phyloP scores from a whole-genome alignment of 2,888 invertebrate genomes.

The Ectropis crepuscularia region DNA sequence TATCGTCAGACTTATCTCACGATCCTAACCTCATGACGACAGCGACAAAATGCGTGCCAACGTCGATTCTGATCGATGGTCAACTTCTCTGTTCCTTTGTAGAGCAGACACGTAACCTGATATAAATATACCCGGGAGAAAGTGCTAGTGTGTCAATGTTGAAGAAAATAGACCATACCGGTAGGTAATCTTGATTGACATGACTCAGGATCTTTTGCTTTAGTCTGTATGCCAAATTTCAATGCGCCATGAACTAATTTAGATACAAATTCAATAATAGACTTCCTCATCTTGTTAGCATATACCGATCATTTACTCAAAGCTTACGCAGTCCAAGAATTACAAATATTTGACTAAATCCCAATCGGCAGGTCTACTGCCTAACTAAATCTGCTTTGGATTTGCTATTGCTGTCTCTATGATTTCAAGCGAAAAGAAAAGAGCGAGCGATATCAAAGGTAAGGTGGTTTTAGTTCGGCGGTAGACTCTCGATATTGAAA shows the following conservation, averaged over 20 bases:
- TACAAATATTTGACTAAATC: no score
- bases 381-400: no score
- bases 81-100: constrained; percentile 46
- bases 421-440: no score
- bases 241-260: constrained; percentile 16
- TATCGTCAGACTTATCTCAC: constrained; percentile 24
- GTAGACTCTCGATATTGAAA: no score
- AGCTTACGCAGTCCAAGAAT: no score
- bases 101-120: constrained; percentile 49
- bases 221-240: constrained; percentile 16
- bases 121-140: constrained; percentile 61
- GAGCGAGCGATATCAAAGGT: no score
- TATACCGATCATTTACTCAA: no score
- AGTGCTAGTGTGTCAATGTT: constrained; percentile 75
- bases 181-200: constrained; percentile 48
- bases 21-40: constrained; percentile 21
- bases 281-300: constrained; percentile 3
- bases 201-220: constrained; percentile 17
- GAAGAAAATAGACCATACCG: constrained; percentile 52
- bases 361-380: no score
- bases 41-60: constrained; percentile 52
- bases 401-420: no score
- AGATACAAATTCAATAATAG: constrained; percentile 3
- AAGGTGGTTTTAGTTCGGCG: no score
- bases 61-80: constrained; percentile 59